A percentile compares a stretch with the other conserved stretches of the same genome.
phyloP scores from a whole-genome alignment of 2,888 invertebrate genomes.

The Xanthia togata region DNA sequence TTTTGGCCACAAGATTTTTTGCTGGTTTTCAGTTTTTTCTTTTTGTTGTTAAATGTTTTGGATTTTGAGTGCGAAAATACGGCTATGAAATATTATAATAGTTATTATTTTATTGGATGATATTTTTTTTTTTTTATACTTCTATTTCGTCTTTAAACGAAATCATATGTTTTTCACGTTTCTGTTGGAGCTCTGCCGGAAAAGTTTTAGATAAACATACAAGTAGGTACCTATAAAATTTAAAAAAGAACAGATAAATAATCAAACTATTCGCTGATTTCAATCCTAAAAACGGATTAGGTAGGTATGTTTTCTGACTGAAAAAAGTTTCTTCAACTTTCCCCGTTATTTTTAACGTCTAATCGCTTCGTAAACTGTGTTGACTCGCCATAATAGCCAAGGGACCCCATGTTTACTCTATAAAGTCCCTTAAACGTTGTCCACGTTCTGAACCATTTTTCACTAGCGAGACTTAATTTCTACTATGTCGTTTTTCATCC shows the following conservation, averaged over 20 bases:
- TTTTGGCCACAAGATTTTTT: constrained; percentile 28
- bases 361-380: constrained; percentile 62
- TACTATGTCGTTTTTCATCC: constrained; percentile 86
- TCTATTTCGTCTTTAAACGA: background rate
- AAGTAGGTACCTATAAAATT: no score
- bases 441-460: constrained; percentile 84
- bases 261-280: no score
- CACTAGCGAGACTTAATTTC: constrained; percentile 86
- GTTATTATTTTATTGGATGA: background rate
- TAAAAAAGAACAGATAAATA: no score
- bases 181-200: background rate
- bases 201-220: no score
- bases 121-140: no score
- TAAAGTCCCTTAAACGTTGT: constrained; percentile 75
- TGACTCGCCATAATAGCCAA: constrained; percentile 62
- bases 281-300: background rate
- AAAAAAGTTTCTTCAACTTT: background rate
- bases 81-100: background rate
- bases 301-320: background rate
- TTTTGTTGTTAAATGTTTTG: background rate
- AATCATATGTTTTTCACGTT: background rate
- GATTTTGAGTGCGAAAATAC: constrained; percentile 20
- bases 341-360: constrained; percentile 10
- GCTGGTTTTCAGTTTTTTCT: background rate
- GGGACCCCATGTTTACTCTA: constrained; percentile 60